Conservation (phyloP, 2,888 invertebrate species). For the Cybosia mesomella region DNA sequence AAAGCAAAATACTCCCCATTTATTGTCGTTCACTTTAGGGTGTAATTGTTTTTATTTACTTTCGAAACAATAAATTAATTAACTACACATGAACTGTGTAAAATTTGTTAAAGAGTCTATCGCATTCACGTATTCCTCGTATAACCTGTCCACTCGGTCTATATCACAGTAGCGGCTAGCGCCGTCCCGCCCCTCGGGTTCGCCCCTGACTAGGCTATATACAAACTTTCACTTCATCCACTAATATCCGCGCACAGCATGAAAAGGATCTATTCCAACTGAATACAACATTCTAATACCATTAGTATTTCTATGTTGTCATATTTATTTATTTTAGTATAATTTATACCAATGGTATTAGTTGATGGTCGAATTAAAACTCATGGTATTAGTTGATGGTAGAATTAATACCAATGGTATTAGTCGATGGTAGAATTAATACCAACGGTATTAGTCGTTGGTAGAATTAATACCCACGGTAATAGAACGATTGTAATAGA, state of each 20-base stretch:
- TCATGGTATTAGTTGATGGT: background rate
- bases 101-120: slow-evolving; percentile 65
- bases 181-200: slow-evolving; percentile 48
- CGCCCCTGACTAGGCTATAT: slow-evolving; percentile 77
- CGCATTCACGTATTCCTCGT: slow-evolving; percentile 40
- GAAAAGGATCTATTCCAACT: background rate
- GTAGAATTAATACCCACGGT: too few species aligned
- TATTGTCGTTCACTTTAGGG: slow-evolving; percentile 75
- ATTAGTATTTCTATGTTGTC: background rate
- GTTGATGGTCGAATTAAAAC: background rate
- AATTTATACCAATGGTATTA: background rate
- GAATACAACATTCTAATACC: background rate
- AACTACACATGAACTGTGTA: slow-evolving; percentile 59
- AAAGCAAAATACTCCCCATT: slow-evolving; percentile 53
- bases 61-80: slow-evolving; percentile 65
- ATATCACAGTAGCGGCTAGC: slow-evolving; percentile 76
- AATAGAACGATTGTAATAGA: background rate
- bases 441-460: too few species aligned
- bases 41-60: slow-evolving; percentile 40
- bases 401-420: background rate
- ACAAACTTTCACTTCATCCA: slow-evolving; percentile 48
- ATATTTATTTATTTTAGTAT: too few species aligned
- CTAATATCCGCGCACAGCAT: slow-evolving; percentile 25
- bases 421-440: too few species aligned
- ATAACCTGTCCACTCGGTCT: slow-evolving; percentile 36